These are phyloP conservation scores for Malthinus flaveolus DNA, from an alignment of 2,888 invertebrate genomes.

Conservation along the genomic window DNA sequence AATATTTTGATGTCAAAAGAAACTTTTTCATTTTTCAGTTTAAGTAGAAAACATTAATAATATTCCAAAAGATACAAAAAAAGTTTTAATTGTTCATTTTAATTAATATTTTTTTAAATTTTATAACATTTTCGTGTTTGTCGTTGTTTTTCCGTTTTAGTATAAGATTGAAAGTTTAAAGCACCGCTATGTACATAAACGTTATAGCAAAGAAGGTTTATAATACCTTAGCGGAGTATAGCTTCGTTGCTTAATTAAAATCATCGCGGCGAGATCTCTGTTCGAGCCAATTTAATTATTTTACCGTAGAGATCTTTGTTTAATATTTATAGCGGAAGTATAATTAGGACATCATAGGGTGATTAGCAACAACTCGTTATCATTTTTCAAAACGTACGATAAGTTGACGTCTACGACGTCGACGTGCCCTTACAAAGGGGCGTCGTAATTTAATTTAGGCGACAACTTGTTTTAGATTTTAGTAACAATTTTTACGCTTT, in stretches of 20 bases:
- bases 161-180: slow-evolving; percentile 3
- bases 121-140: too few species aligned
- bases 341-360: slow-evolving; percentile 33
- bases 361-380: slow-evolving; percentile 31
- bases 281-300: slow-evolving; percentile 35
- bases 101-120: too few species aligned
- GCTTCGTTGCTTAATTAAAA: slow-evolving; percentile 32
- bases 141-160: not conserved
- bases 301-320: slow-evolving; percentile 29
- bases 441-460: slow-evolving; percentile 23
- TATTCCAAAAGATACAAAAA: too few species aligned
- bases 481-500: not conserved
- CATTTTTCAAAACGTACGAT: slow-evolving; percentile 27
- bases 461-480: slow-evolving; percentile 25
- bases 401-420: slow-evolving; percentile 19
- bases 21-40: too few species aligned
- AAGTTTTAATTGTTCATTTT: too few species aligned
- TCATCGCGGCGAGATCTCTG: slow-evolving; percentile 30
- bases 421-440: slow-evolving; percentile 10
- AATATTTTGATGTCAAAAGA: too few species aligned
- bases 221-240: slow-evolving; percentile 24
- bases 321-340: slow-evolving; percentile 32
- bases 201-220: slow-evolving; percentile 17
- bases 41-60: too few species aligned
- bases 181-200: slow-evolving; percentile 15